These are phyloP conservation scores for Pipistrellus nathusii DNA, from an alignment of 2,797 vertebrate species.

Conservation along the genomic window DNA sequence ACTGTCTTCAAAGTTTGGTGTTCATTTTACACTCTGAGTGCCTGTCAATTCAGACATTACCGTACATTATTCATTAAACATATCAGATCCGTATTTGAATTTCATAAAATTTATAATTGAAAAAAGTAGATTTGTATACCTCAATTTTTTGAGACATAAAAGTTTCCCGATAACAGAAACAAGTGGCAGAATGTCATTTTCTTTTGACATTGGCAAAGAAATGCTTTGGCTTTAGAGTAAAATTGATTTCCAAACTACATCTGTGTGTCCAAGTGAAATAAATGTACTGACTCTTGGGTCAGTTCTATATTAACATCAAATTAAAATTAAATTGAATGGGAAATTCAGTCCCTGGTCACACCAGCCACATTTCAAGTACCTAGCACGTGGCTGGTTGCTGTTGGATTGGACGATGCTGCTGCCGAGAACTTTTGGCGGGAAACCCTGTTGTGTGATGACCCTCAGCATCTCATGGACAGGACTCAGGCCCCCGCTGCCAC, in stretches of 20 bases:
- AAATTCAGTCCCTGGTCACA: background rate
- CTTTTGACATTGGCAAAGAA: constrained; percentile 26
- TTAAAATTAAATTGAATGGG: constrained; percentile 31
- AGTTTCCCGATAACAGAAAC: background rate
- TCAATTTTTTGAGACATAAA: background rate
- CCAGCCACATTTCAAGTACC: background rate
- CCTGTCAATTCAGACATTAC: background rate
- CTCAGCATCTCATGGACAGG: background rate
- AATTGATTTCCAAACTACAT: constrained; percentile 37
- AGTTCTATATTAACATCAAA: background rate
- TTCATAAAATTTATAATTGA: constrained; percentile 36
- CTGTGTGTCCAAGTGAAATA: background rate
- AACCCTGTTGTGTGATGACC: too few species aligned
- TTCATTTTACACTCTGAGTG: background rate
- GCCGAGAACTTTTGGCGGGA: too few species aligned
- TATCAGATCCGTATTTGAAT: constrained; percentile 18
- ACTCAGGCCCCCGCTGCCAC: background rate
- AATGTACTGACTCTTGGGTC: background rate
- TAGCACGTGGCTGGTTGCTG: background rate
- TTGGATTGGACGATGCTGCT: background rate
- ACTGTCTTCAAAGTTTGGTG: background rate
- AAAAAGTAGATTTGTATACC: background rate
- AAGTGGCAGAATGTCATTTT: background rate
- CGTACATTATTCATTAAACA: constrained; percentile 20
- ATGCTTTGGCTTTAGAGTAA: constrained; percentile 46